Percentiles rank a stretch among this genome's conserved stretches.
Conservation (phyloP, 2,888 invertebrate species). For the Hemistola chrysoprasaria region DNA sequence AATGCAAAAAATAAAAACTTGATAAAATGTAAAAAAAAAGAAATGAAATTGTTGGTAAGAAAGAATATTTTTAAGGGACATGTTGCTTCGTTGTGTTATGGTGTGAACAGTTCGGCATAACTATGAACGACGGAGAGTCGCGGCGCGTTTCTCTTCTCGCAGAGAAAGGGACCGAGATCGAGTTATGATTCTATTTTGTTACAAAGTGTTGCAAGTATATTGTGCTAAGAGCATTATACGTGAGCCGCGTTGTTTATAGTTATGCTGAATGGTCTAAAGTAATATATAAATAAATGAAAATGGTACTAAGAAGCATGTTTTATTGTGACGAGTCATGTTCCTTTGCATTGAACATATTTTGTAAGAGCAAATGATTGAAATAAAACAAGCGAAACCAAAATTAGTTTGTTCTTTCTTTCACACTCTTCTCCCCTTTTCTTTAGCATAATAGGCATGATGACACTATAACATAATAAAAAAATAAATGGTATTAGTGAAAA, state of each 20-base stretch:
- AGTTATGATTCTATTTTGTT: constrained; percentile 83
- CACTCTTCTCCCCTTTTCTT: constrained; percentile 23
- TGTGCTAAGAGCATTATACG: constrained; percentile 82
- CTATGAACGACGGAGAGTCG: constrained; percentile 71
- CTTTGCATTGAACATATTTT: constrained; percentile 83
- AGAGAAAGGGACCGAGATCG: constrained; percentile 69
- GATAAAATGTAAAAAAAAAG: constrained; percentile 82
- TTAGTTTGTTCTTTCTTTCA: constrained; percentile 58
- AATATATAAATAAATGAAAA: constrained; percentile 80
- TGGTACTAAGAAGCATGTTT: constrained; percentile 83
- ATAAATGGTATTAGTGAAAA: too few species aligned
- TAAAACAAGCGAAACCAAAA: constrained; percentile 82
- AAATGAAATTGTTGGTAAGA: constrained; percentile 84
- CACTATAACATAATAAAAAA: too few species aligned
- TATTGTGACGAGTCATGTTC: constrained; percentile 82
- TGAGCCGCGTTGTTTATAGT: constrained; percentile 82
- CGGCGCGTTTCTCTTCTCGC: constrained; percentile 53
- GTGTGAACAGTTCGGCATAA: constrained; percentile 78
- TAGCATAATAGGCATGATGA: constrained; percentile 11
- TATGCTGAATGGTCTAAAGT: constrained; percentile 82
- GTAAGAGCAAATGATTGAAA: constrained; percentile 83
- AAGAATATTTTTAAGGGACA: constrained; percentile 85
- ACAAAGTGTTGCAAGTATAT: constrained; percentile 82
- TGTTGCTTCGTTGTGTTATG: constrained; percentile 82
- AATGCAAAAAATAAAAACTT: constrained; percentile 82